These are phyloP conservation scores for Eurystomus gularis DNA, from an alignment of 2,113 vertebrate species.

Conservation along the genomic window DNA sequence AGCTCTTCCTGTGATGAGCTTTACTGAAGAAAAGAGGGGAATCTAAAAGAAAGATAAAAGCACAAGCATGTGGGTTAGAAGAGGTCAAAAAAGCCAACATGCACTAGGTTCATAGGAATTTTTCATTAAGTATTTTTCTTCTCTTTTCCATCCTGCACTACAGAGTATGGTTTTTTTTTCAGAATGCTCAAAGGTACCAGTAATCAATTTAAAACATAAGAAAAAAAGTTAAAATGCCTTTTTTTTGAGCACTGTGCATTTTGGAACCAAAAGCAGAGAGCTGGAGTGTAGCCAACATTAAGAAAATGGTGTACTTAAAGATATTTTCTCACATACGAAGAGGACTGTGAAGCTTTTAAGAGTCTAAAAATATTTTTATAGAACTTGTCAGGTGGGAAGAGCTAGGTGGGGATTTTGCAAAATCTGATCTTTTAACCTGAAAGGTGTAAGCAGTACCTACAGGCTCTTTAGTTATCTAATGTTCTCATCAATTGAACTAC, in stretches of 20 bases:
- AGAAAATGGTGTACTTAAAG: conserved; percentile 7
- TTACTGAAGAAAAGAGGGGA: background rate
- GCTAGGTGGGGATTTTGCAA: background rate
- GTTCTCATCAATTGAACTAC: background rate
- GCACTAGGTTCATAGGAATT: background rate
- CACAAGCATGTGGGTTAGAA: background rate
- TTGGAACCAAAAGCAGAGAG: background rate
- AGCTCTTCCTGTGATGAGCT: conserved; percentile 1
- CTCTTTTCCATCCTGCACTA: background rate
- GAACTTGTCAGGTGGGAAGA: background rate
- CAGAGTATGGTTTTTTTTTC: background rate
- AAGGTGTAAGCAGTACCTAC: background rate
- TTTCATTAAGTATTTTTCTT: background rate
- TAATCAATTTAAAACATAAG: background rate
- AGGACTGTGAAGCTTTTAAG: background rate
- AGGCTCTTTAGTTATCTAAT: background rate
- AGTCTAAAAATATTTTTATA: conserved; percentile 1
- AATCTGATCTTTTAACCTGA: background rate
- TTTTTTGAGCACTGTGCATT: background rate
- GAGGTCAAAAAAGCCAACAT: background rate
- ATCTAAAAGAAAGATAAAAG: conserved; percentile 10
- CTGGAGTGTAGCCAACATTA: background rate
- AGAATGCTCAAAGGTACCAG: background rate
- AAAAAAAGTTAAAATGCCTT: background rate
- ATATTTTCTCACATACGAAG: background rate